Base-by-base conservation (phyloP, 2,888 invertebrate genomes). In the Lochmaea crataegi region DNA sequence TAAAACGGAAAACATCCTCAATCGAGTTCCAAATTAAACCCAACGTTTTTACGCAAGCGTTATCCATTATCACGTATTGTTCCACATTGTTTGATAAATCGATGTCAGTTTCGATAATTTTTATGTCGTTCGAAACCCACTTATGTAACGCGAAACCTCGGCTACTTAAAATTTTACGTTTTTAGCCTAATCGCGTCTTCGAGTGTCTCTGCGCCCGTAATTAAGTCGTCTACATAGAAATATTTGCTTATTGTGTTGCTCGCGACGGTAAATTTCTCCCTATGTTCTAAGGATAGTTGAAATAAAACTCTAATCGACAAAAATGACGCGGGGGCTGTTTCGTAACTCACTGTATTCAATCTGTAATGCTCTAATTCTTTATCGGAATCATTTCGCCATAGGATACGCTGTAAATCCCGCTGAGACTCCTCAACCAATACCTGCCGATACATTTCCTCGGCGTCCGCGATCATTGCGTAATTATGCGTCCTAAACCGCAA, bases 211-310 rank as follows among this genome's bases (percentile, higher is more conserved):
- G n/a, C 9, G 14, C 53, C 53, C 9, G 53, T 53, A 7, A 53
- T 53, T n/a, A 53, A n/a, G 16, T 53, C 53, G 16, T 53, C 61
- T 2, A 61, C 61, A 61, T 61, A 61, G n/a, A 61, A 61, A 61
- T 61, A 32, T 22, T 7, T 12, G 9, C 9, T 12, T 38, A 61
- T 22, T 16, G 32, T 26, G 10, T 41, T 26, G 3, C 14, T 14
- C 41, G 41, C 41, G 11, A 14, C 38, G 14, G 61, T 12, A 32
- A 32, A 32, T 22, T 16, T 61, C 32, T 38, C 61, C 3, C 10
- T 61, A 10, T 41, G 14, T 38, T 53, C 53, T n/a, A n/a, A n/a
- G 5, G 42, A 10, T 42, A 42, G 12, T 42, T 42, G 11, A 12
- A 42, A 42, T 11, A 42, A n/a, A n/a, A 10, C 7, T 53, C 53